These are phyloP conservation scores for Prenolepis imparis DNA, from an alignment of 2,888 invertebrate genomes.

Conservation along the genomic window DNA sequence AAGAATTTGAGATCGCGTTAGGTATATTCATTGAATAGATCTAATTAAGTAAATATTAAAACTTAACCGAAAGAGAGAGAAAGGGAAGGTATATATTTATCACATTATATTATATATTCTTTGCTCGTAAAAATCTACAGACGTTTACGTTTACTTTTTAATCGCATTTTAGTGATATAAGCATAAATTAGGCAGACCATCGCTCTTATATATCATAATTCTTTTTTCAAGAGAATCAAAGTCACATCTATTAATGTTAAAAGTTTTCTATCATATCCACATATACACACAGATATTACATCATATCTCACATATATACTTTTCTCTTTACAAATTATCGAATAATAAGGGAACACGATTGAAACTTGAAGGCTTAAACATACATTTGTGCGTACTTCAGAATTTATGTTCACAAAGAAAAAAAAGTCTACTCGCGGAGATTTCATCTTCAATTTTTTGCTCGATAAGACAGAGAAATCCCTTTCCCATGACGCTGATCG, in stretches of 20 bases:
- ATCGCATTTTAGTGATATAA: background rate
- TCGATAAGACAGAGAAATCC: slow-evolving; percentile 49
- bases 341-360: background rate
- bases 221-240: background rate
- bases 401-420: background rate
- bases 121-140: background rate
- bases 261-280: background rate
- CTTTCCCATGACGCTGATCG: slow-evolving; percentile 13
- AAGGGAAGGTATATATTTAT: background rate
- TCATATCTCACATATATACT: background rate
- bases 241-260: background rate
- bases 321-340: slow-evolving; percentile 9
- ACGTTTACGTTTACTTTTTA: background rate
- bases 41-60: background rate
- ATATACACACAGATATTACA: no score
- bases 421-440: background rate
- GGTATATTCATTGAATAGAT: background rate
- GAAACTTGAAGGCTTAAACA: background rate
- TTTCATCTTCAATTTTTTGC: slow-evolving; percentile 31
- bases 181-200: background rate
- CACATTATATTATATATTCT: background rate
- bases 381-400: background rate
- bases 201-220: no score
- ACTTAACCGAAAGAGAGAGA: background rate
- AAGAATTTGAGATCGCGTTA: background rate